Base-by-base conservation (phyloP, 1,140 invertebrate genomes). In the Ceratina calcarata region DNA sequence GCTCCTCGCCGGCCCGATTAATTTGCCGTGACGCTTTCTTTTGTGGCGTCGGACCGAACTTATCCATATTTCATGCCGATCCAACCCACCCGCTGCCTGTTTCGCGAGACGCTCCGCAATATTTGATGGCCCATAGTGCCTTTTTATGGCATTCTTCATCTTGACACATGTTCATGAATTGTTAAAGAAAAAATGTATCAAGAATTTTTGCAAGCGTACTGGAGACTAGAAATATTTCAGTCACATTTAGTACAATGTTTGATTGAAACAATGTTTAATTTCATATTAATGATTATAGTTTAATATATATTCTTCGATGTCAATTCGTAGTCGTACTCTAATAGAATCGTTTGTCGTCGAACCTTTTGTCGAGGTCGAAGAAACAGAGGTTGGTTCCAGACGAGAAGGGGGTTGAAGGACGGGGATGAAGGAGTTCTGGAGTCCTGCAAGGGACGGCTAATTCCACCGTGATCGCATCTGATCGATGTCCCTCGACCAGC, bases 401-500 rank as follows among this genome's bases (percentile, higher is more conserved):
- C 55, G 45, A 24, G 37, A 24, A 20, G 20, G 32, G 22, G 55
- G 64, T 62, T 37, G 45, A 71, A 7, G 75, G 80, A 78, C 82
- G 67, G 76, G 83, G 80, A 67, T 60, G 83, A 86, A 91, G 86
- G 84, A 88, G 86, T 82, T 76, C 83, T 61, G 45, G 86, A 87
- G 82, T 89, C 84, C 91, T 93, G 91, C 90, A 88, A 91, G 90
- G 89, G 91, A 92, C 91, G 90, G 89, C 89, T 92, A 92, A 93
- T 93, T 92, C 90, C 89, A 90, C 86, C 84, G 90, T 90, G 88
- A 92, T 92, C 90, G 88, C 86, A 89, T 82, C 90, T 92, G 91
- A 93, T 92, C 91, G 91, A 92, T 92, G 91, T 91, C 91, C 89
- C 86, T 89, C 78, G 85, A 84, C 87, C 82, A 78, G 84, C 80